Evolutionary conservation across 1,140 invertebrate species (phyloP).

Genomic region (Magallana angulata): DNA sequence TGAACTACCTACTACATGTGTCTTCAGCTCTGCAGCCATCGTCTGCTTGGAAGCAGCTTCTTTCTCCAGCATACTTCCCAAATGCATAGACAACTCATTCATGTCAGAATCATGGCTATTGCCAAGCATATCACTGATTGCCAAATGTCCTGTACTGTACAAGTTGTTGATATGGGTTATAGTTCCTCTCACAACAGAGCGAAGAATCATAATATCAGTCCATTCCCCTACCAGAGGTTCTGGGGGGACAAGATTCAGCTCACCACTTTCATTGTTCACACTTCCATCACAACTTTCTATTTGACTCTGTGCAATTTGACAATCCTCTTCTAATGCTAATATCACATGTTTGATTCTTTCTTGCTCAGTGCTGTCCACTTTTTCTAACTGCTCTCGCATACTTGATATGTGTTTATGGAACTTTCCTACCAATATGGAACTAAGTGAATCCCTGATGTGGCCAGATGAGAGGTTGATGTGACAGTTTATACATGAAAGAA

Average conservation of each 20-base stretch:
- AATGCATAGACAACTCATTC: slow-evolving; percentile 55
- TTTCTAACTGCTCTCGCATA: slow-evolving; percentile 35
- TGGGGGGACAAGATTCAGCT: slow-evolving; percentile 40
- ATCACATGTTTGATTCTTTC: slow-evolving; percentile 44
- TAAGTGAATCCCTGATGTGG: slow-evolving; percentile 51
- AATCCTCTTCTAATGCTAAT: slow-evolving; percentile 43
- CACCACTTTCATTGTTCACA: slow-evolving; percentile 5
- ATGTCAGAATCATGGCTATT: slow-evolving; percentile 42
- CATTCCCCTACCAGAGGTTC: slow-evolving; percentile 55
- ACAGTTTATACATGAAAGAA: slow-evolving; percentile 35
- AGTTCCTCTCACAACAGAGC: slow-evolving; percentile 63
- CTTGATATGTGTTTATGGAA: slow-evolving; percentile 55
- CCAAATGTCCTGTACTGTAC: slow-evolving; percentile 60
- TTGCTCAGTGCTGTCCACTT: slow-evolving; percentile 30
- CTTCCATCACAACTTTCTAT: slow-evolving; percentile 17
- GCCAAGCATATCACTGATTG: slow-evolving; percentile 56
- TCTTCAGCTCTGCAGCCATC: slow-evolving; percentile 61
- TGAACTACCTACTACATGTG: slow-evolving; percentile 36
- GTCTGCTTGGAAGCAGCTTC: slow-evolving; percentile 71
- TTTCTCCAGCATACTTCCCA: slow-evolving; percentile 65
- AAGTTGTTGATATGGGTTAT: slow-evolving; percentile 64
- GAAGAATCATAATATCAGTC: slow-evolving; percentile 67
- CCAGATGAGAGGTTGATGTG: slow-evolving; percentile 49
- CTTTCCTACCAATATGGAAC: slow-evolving; percentile 54
- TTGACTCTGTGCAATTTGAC: slow-evolving; percentile 14